Percentiles rank a stretch among this genome's conserved stretches.
Evolutionary conservation across 2,797 vertebrate species (phyloP).

Genomic region (Trematomus bernacchii): DNA sequence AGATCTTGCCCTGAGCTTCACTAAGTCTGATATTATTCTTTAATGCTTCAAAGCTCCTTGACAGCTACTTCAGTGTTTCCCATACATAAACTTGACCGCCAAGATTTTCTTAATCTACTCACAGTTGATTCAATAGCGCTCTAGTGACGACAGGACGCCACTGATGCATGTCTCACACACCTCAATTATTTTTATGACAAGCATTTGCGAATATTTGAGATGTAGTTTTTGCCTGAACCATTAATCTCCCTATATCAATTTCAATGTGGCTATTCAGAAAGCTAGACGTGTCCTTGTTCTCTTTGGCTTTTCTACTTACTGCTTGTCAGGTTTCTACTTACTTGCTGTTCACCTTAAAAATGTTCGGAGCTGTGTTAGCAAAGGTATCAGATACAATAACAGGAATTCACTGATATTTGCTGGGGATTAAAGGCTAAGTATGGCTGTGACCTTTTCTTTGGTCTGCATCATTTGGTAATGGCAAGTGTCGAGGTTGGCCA

Average conservation of each 20-base stretch:
- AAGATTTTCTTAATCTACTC: too few species aligned
- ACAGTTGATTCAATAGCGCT: too few species aligned
- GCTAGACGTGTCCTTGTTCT: not conserved
- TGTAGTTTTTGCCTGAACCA: not conserved
- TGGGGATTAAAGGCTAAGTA: not conserved
- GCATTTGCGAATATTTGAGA: not conserved
- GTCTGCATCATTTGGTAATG: conserved; percentile 1
- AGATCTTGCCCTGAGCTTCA: not conserved
- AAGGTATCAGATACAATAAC: not conserved
- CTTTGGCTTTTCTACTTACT: not conserved
- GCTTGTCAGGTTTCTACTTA: not conserved
- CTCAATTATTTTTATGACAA: not conserved
- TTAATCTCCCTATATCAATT: not conserved
- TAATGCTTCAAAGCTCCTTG: not conserved
- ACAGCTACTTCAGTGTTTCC: not conserved
- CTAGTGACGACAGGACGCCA: too few species aligned
- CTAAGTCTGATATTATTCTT: not conserved
- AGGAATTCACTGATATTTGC: not conserved
- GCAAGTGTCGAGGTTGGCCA: not conserved
- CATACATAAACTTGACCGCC: too few species aligned
- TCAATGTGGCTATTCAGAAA: not conserved
- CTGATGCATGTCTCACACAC: too few species aligned
- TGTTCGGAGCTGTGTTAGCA: not conserved
- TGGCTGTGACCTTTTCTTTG: not conserved
- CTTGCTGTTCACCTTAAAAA: not conserved